Conservation (phyloP, 2,797 vertebrate genomes). For the Pteropus rufus region DNA sequence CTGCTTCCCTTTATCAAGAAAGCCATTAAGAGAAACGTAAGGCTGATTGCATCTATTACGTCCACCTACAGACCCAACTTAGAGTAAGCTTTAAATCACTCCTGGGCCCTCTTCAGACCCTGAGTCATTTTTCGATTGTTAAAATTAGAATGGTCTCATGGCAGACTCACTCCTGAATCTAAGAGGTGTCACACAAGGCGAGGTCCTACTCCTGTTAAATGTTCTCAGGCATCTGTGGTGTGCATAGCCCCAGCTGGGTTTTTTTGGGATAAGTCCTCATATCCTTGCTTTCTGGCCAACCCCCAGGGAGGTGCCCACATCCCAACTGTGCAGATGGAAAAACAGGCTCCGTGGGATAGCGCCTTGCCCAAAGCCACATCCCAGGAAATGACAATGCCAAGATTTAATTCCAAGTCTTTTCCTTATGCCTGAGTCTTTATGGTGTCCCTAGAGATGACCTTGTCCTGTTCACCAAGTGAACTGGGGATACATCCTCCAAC, state of each 20-base stretch:
- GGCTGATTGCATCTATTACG: not conserved
- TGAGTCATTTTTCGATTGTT: conserved; percentile 51
- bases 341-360: not conserved
- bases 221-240: not conserved
- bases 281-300: not conserved
- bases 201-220: not conserved
- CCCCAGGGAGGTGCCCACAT: not conserved
- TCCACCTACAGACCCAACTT: conserved; percentile 50
- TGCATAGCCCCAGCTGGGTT: not conserved
- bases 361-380: not conserved
- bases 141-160: conserved; percentile 44
- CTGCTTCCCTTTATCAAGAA: conserved; percentile 32
- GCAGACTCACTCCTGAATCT: conserved; percentile 14
- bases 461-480: not conserved
- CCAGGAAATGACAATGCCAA: not conserved
- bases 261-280: not conserved
- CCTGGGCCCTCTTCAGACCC: conserved; percentile 46
- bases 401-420: not conserved
- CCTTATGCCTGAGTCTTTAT: not conserved
- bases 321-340: not conserved
- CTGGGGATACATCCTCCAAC: not conserved
- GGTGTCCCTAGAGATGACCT: not conserved
- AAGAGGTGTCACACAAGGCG: not conserved
- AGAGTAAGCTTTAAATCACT: conserved; percentile 40
- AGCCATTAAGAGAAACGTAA: not conserved